A percentile compares a stretch with the other conserved stretches of the same genome.
Evolutionary conservation across 2,888 invertebrate species (phyloP).

Genomic region (Mylabris sibirica): DNA sequence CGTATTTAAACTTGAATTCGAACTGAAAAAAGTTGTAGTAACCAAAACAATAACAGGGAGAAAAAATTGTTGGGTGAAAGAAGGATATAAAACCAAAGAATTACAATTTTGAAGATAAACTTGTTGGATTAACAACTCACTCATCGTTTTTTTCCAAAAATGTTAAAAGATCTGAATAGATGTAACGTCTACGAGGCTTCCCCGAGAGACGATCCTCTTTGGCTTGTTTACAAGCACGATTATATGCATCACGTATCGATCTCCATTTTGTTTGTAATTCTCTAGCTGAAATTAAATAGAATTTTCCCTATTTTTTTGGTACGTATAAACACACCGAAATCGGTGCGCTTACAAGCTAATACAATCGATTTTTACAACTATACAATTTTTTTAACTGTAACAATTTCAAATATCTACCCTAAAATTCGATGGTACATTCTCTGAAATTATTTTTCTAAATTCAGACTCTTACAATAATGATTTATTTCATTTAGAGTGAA

Average conservation of each 20-base stretch:
- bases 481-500: too few relatives aligned
- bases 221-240: constrained; percentile 43
- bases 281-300: constrained; percentile 39
- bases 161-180: constrained; percentile 46
- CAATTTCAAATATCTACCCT: too few relatives aligned
- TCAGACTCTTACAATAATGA: too few relatives aligned
- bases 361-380: too few relatives aligned
- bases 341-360: too few relatives aligned
- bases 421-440: too few relatives aligned
- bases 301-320: neutral
- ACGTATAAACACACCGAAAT: too few relatives aligned
- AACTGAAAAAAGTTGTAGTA: constrained; percentile 13
- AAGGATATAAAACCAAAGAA: neutral
- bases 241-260: constrained; percentile 47
- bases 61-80: neutral
- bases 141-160: constrained; percentile 30
- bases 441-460: too few relatives aligned
- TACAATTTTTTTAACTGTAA: too few relatives aligned
- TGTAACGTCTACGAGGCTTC: constrained; percentile 41
- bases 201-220: constrained; percentile 40
- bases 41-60: neutral
- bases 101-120: neutral
- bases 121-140: neutral
- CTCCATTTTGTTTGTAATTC: constrained; percentile 53
- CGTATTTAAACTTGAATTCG: constrained; percentile 19